Conservation (phyloP, 2,113 vertebrate species). For the Xenopus tropicalis region UCB_Xtro_10.0 CM004448.2:38495001-38495500, state of each 20-base stretch:
- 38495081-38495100: conserved; percentile 32
- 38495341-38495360: too few species aligned
- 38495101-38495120: conserved; percentile 36
- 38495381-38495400: too few species aligned
- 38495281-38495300: too few species aligned
- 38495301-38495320: too few species aligned
- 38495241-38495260: conserved; percentile 14
- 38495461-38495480: too few species aligned
- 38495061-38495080: conserved; percentile 25
- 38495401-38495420: too few species aligned
- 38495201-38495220: conserved; percentile 17
- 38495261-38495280: background rate
- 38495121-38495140: conserved; percentile 38
- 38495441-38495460: too few species aligned
- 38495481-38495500: too few species aligned
- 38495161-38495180: conserved; percentile 39
- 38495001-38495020: conserved; percentile 35
- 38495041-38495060: conserved; percentile 39
- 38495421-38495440: too few species aligned
- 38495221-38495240: conserved; percentile 23
- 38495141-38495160: conserved; percentile 28
- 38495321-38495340: too few species aligned
- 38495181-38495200: conserved; percentile 24
- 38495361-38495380: too few species aligned
- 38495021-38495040: conserved; percentile 29